Base-by-base conservation (phyloP, 1,140 invertebrate genomes). In the Scaptomyza hsui region DNA sequence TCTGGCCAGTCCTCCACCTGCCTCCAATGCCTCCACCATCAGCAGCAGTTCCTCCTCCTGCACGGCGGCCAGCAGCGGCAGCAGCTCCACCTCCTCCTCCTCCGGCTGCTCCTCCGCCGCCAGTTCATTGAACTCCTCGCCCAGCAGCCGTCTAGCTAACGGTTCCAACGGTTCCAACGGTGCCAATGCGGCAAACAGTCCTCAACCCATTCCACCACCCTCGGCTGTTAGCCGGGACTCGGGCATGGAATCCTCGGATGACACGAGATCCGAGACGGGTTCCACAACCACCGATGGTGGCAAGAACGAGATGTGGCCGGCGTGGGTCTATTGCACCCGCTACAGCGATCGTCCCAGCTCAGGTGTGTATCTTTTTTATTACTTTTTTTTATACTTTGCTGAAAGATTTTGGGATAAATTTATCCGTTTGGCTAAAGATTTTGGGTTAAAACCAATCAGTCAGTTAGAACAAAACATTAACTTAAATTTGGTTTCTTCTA, bases 241-340 rank as follows among this genome's bases (percentile, higher is more conserved):
- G 10, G 90, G 90, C 26, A 90, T 91, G 91, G 91, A 90, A 53
- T 90, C 89, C 29, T 91, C 90, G 4, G 91, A 91, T 59, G 91
- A 91, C 45, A 90, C 90, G 9, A 78, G 90, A 68, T 91, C 91
- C 24, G 91, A 91, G 39, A 78, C 89, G 13, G 89, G 90, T n/a
- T 91, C 89, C 37, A 91, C 90, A 1, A 91, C 91, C 47, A 90
- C 90, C 7, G 89, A 91, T 6, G 82, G 82, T 13, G 88, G 82
- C 72, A 90, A 91, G 55, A 90, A 91, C 49, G 89, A 91, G 70
- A 86, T 95, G 64, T 96, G 97, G 96, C 98, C 98, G 0, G 98
- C 98, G 0, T 99, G 98, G 98, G 97, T 99, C 3, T 99, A 98
- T 92, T 99, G 98, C 92, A 99, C 98, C 0, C 94, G 98, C 92